These are phyloP conservation scores for Tarsius wallacei DNA, from an alignment of 2,797 vertebrate species.

Conservation along the genomic window DNA sequence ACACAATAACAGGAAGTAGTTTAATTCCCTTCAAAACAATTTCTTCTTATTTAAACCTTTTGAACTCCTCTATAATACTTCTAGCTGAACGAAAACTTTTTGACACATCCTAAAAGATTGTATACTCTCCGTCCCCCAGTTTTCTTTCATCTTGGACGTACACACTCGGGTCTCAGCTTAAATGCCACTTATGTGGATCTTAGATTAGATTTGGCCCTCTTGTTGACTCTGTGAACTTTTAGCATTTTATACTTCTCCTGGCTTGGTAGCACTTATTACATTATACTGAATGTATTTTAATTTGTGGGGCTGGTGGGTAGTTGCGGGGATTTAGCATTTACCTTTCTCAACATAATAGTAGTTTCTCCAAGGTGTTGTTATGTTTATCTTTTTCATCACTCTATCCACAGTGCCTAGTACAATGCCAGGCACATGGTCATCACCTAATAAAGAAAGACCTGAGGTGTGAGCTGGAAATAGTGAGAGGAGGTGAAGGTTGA, in stretches of 20 bases:
- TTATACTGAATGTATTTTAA: conserved; percentile 6
- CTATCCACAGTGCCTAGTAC: not conserved
- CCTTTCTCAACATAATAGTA: not conserved
- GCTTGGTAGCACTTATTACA: not conserved
- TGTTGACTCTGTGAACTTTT: not conserved
- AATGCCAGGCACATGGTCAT: not conserved
- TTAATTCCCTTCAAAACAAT: not conserved
- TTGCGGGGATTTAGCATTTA: not conserved
- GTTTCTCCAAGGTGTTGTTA: not conserved
- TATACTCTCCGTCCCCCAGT: not conserved
- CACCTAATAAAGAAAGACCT: not conserved
- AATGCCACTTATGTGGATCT: not conserved
- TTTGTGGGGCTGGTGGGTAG: not conserved
- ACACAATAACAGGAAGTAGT: not conserved
- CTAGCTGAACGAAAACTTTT: not conserved
- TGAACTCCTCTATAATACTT: conserved; percentile 20
- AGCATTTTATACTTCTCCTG: not conserved
- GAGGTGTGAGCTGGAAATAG: not conserved
- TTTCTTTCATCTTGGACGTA: not conserved
- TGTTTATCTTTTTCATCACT: not conserved
- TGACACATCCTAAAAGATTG: not conserved
- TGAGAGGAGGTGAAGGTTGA: not conserved
- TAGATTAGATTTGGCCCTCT: not conserved
- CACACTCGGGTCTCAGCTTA: not conserved
- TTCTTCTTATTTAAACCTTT: conserved; percentile 39